These are phyloP conservation scores for Oreohelix idahoensis DNA, from an alignment of 1,140 invertebrate species.

Conservation along the genomic window DNA sequence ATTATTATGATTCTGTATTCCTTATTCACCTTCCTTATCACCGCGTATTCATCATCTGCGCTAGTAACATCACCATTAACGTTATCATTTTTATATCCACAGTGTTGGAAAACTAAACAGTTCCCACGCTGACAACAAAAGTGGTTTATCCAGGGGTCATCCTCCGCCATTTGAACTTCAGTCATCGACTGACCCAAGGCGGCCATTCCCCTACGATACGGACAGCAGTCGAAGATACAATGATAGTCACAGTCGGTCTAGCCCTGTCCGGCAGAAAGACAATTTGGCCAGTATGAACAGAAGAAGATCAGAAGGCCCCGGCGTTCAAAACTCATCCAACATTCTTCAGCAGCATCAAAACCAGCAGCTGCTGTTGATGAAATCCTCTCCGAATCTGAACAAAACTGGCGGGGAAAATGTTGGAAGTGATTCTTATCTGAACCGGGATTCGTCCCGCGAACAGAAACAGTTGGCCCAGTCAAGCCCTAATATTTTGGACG, in stretches of 20 bases:
- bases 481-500: constrained; percentile 48
- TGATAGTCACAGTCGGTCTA: not conserved
- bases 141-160: not conserved
- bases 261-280: not conserved
- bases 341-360: constrained; percentile 31
- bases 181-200: not conserved
- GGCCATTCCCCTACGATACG: constrained; percentile 1
- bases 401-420: constrained; percentile 32
- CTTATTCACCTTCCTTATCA: too few species aligned
- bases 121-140: not conserved
- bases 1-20: too few species aligned
- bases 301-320: constrained; percentile 20
- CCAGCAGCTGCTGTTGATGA: constrained; percentile 49
- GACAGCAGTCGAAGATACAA: not conserved
- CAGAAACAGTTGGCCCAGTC: constrained; percentile 41
- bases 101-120: constrained; percentile 2
- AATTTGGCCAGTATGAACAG: constrained; percentile 18
- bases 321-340: not conserved
- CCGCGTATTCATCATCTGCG: too few species aligned
- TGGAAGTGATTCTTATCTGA: not conserved
- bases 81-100: not conserved
- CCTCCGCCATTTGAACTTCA: not conserved
- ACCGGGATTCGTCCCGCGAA: not conserved
- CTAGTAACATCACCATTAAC: too few species aligned
- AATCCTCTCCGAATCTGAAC: constrained; percentile 57